A percentile compares a stretch with the other conserved stretches of the same genome.
phyloP scores from a whole-genome alignment of 2,888 invertebrate genomes.

The Hypsopygia costalis region DNA sequence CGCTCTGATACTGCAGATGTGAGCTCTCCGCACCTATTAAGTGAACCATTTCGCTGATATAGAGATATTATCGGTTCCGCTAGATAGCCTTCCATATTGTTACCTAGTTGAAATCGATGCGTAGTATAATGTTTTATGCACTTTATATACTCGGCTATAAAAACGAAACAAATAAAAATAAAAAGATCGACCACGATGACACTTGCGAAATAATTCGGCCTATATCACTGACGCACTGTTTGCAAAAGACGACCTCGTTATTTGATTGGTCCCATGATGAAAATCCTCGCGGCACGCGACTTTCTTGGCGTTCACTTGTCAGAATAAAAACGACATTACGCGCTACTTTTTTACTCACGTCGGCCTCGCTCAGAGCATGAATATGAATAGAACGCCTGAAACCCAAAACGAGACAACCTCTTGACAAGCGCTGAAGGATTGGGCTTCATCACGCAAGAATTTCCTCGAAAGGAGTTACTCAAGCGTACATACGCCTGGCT shows the following conservation, averaged over 20 bases:
- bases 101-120: slow-evolving; percentile 17
- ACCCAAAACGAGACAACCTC: slow-evolving; percentile 58
- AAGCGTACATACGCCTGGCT: slow-evolving; percentile 22
- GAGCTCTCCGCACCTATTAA: slow-evolving; percentile 51
- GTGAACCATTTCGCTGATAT: slow-evolving; percentile 42
- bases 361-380: slow-evolving; percentile 46
- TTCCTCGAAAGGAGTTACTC: slow-evolving; percentile 34
- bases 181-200: slow-evolving; percentile 54
- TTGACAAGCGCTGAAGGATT: slow-evolving; percentile 64
- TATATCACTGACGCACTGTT: slow-evolving; percentile 55
- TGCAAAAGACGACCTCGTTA: slow-evolving; percentile 65
- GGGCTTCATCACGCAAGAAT: slow-evolving; percentile 69
- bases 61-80: slow-evolving; percentile 36
- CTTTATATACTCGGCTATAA: not conserved
- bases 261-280: slow-evolving; percentile 74
- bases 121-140: slow-evolving; percentile 16
- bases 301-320: slow-evolving; percentile 69
- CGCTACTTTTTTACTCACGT: slow-evolving; percentile 54
- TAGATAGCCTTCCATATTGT: slow-evolving; percentile 21
- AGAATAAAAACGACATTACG: slow-evolving; percentile 69
- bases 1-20: slow-evolving; percentile 45
- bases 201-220: slow-evolving; percentile 57
- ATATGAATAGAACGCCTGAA: slow-evolving; percentile 60
- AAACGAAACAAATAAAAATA: slow-evolving; percentile 52
- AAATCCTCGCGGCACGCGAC: slow-evolving; percentile 73